phyloP scores from a whole-genome alignment of 2,797 vertebrate species.

The Schizopygopsis malacanthus region DNA sequence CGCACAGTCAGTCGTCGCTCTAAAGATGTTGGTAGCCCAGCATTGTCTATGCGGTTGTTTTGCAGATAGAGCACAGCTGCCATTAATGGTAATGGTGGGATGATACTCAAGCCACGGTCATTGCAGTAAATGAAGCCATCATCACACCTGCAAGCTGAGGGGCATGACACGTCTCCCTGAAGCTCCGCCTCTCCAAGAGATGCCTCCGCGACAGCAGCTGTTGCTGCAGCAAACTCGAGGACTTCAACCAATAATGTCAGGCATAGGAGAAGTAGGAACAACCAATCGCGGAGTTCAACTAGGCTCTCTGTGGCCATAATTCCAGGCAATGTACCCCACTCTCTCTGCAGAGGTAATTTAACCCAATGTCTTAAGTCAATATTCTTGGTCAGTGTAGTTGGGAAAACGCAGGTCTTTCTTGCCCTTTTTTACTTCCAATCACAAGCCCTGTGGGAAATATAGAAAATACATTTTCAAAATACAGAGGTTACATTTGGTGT shows the following conservation, averaged over 20 bases:
- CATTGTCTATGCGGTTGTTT: slow-evolving; percentile 92
- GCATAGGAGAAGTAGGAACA: slow-evolving; percentile 89
- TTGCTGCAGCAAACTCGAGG: slow-evolving; percentile 83
- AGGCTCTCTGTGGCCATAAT: slow-evolving; percentile 82
- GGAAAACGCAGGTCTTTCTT: neutral
- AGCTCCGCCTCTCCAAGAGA: slow-evolving; percentile 75
- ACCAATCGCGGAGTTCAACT: slow-evolving; percentile 90
- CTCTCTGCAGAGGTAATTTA: slow-evolving; percentile 23
- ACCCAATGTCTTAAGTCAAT: slow-evolving; percentile 5
- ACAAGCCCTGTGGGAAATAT: slow-evolving; percentile 44
- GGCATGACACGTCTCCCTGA: slow-evolving; percentile 83
- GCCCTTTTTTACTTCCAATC: slow-evolving; percentile 10
- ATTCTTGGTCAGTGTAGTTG: slow-evolving; percentile 23
- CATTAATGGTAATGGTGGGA: slow-evolving; percentile 86
- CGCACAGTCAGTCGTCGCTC: slow-evolving; percentile 81
- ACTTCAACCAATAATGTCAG: slow-evolving; percentile 89
- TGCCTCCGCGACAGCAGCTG: slow-evolving; percentile 79
- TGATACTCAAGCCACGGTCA: slow-evolving; percentile 89
- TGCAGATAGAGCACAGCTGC: slow-evolving; percentile 97
- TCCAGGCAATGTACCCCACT: slow-evolving; percentile 44
- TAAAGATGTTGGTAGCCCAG: slow-evolving; percentile 85
- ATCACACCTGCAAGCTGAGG: slow-evolving; percentile 91
- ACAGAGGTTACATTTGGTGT: neutral
- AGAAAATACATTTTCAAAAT: neutral
- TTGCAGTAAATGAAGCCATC: slow-evolving; percentile 95